These are phyloP conservation scores for Telmatherina bonti DNA, from an alignment of 2,797 vertebrate genomes.

Conservation along the genomic window DNA sequence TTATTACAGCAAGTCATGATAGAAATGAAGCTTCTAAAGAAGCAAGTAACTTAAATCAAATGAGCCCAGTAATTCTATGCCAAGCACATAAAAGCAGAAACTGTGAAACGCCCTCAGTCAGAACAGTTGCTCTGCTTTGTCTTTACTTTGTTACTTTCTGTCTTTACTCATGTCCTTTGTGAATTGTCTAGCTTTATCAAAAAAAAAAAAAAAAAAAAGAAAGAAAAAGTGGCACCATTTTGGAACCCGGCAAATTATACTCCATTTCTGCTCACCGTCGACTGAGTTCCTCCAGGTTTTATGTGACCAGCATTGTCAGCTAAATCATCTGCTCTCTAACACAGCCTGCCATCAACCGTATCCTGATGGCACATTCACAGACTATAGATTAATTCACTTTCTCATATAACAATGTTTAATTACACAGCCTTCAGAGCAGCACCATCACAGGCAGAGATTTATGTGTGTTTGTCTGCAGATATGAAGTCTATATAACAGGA, in stretches of 20 bases:
- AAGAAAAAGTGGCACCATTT: conserved; percentile 69
- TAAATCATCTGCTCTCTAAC: conserved; percentile 74
- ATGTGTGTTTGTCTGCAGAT: conserved; percentile 80
- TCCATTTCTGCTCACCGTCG: conserved; percentile 59
- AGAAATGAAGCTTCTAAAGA: conserved; percentile 15
- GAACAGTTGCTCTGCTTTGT: conserved; percentile 30
- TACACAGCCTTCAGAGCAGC: conserved; percentile 80
- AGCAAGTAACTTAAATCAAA: conserved; percentile 16
- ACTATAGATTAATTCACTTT: conserved; percentile 80
- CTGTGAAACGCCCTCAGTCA: conserved; percentile 7
- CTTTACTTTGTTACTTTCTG: conserved; percentile 45
- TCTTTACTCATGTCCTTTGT: conserved; percentile 38
- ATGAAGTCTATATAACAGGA: conserved; percentile 81
- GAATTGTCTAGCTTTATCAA: conserved; percentile 47
- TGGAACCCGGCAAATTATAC: conserved; percentile 68
- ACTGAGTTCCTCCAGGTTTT: conserved; percentile 67
- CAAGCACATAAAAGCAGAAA: conserved; percentile 11
- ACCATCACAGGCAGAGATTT: conserved; percentile 75
- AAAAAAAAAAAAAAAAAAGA: conserved; percentile 64
- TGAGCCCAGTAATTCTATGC: conserved; percentile 22
- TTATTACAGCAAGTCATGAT: conserved; percentile 7
- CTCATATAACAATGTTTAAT: conserved; percentile 83
- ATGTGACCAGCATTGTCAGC: conserved; percentile 66
- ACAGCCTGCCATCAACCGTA: conserved; percentile 70
- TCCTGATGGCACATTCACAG: conserved; percentile 79